A percentile compares a stretch with the other conserved stretches of the same genome.
These are phyloP conservation scores for Elysia crispata DNA, from an alignment of 2,888 invertebrate genomes.

Conservation along the genomic window DNA sequence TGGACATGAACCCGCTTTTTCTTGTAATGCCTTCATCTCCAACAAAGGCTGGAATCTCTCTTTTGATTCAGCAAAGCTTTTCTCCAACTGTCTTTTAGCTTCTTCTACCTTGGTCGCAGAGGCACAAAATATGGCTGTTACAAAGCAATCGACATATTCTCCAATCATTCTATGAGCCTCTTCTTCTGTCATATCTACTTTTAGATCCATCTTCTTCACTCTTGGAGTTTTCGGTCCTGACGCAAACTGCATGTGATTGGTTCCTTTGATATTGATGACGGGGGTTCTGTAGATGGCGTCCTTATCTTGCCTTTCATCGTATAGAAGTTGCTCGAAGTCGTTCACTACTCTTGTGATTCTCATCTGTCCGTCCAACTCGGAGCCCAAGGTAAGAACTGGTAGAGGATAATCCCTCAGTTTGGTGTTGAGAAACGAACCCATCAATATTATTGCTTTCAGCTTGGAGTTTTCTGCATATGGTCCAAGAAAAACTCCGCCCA, in stretches of 20 bases:
- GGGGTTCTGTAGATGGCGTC: constrained; percentile 56
- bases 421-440: constrained; percentile 61
- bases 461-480: constrained; percentile 53
- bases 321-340: too few relatives aligned
- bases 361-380: constrained; percentile 65
- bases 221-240: constrained; percentile 60
- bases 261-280: constrained; percentile 60
- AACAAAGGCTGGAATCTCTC: too few relatives aligned
- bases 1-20: too few relatives aligned
- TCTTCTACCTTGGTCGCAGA: too few relatives aligned
- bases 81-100: too few relatives aligned
- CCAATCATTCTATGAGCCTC: constrained; percentile 59
- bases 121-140: constrained; percentile 49
- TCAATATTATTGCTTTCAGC: constrained; percentile 61
- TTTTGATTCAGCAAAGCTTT: too few relatives aligned
- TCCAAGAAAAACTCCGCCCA: constrained; percentile 63
- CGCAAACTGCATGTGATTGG: constrained; percentile 64
- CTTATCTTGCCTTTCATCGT: too few relatives aligned
- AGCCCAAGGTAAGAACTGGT: constrained; percentile 66
- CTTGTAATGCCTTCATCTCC: too few relatives aligned
- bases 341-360: constrained; percentile 62
- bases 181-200: constrained; percentile 55
- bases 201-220: constrained; percentile 55
- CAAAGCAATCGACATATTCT: constrained; percentile 55
- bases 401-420: constrained; percentile 60